Percentiles rank a stretch among this genome's conserved stretches.
Evolutionary conservation across 1,140 invertebrate species (phyloP).

Genomic region (Cephus cinctus): DNA sequence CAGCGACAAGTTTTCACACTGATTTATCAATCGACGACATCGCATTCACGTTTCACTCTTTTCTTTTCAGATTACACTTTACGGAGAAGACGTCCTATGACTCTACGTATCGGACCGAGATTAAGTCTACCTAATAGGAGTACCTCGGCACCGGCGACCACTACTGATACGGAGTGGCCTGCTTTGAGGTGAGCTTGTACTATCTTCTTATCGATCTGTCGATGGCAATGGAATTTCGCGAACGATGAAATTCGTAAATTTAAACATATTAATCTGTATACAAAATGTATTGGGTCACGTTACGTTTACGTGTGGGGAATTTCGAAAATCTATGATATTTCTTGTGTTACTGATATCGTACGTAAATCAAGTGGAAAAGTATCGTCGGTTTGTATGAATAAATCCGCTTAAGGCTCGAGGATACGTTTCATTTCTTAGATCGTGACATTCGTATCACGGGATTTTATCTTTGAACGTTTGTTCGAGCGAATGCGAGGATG

Average conservation of each 20-base stretch:
- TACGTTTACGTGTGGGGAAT: not conserved
- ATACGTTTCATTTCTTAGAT: no score
- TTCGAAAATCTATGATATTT: not conserved
- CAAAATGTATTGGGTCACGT: not conserved
- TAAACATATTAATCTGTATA: not conserved
- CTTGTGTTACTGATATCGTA: not conserved
- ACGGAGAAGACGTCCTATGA: slow-evolving; percentile 56
- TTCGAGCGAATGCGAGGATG: no score
- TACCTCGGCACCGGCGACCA: slow-evolving; percentile 56
- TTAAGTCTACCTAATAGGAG: slow-evolving; percentile 54
- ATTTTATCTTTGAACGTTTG: no score
- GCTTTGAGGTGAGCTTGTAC: slow-evolving; percentile 47
- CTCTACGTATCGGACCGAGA: slow-evolving; percentile 56
- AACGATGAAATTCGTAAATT: not conserved
- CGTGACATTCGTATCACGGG: no score
- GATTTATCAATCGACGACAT: no score
- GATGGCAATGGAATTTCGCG: not conserved
- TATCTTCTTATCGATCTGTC: not conserved
- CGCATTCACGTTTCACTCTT: no score
- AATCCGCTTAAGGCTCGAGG: no score
- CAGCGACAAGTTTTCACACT: slow-evolving; percentile 1
- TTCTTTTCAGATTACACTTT: slow-evolving; percentile 54
- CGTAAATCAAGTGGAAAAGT: no score
- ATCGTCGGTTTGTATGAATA: no score
- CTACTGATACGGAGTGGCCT: slow-evolving; percentile 55